Base-by-base conservation (phyloP, 2,113 vertebrate species). In the Nesogale talazaci region DNA sequence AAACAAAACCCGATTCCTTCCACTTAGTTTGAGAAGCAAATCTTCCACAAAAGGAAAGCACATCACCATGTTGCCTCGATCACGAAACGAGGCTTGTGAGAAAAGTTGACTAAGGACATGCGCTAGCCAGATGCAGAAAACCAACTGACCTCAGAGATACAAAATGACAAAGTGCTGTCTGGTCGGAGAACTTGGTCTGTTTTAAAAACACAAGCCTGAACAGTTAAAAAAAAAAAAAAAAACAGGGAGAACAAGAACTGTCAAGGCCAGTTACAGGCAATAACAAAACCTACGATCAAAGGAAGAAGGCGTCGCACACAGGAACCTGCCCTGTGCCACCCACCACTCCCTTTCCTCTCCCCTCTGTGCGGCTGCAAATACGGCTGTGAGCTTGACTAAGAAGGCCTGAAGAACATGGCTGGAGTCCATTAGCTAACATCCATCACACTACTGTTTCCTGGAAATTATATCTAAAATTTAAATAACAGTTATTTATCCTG, bases 261-360 rank as follows among this genome's bases (percentile, higher is more conserved):
- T 72, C 80, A 36, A 78, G 87, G 75, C 90, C 89, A 91, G 31
- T 86, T 80, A 83, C 29, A 91, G 83, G 78, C 89, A 85, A 16
- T n/a, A 40, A 75, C 89, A 90, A 81, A 82, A 69, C 25, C 3
- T 57, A 77, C 94, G 40, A 75, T 79, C 87, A 87, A 69, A 52
- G 46, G 88, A 92, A 94, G 94, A 93, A 95, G 84, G 92, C 95
- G 94, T 38, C 83, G 74, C 69, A 86, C 36, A 93, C 94, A 92
- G 94, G 96, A 96, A 96, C 86, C 12, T n/a, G 76, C 90, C 87
- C 23, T 17, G 38, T 1, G 78, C 81, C 93, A 34, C 90, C 52
- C 96, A 7, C 46, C 46, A 6, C 94, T 93, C 94, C 95, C 89
- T 96, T 96, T 94, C 91, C 96, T 92, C 70, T 65, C 67, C 76